phyloP scores from a whole-genome alignment of 2,797 vertebrate genomes.

The Takifugu ocellatus region DNA sequence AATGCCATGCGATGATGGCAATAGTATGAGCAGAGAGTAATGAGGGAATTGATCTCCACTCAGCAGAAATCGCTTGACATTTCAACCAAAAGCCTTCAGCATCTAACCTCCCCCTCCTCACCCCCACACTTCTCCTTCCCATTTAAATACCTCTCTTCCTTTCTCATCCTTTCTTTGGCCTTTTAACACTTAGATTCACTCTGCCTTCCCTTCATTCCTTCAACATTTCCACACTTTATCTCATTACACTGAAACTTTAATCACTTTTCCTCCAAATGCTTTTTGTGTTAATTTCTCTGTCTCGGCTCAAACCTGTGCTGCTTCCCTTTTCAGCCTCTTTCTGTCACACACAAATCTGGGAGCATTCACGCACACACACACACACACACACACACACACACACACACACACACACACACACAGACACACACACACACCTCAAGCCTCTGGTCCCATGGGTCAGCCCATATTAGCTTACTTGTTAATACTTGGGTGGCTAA shows the following conservation, averaged over 20 bases:
- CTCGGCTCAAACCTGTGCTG: constrained; percentile 15
- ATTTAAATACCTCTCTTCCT: constrained; percentile 28
- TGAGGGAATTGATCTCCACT: constrained; percentile 97
- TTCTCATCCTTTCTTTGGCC: constrained; percentile 37
- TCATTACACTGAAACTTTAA: constrained; percentile 39
- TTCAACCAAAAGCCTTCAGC: constrained; percentile 93
- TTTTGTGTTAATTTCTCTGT: constrained; percentile 50
- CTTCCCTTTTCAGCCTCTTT: constrained; percentile 15
- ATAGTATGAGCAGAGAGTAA: constrained; percentile 88
- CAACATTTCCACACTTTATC: constrained; percentile 31
- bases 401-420: constrained; percentile 24
- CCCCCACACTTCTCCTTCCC: background rate
- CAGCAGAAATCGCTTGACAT: constrained; percentile 86
- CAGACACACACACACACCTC: constrained; percentile 37
- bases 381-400: background rate
- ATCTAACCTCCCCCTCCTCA: constrained; percentile 47
- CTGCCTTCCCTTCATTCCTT: constrained; percentile 25
- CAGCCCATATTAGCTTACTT: constrained; percentile 99
- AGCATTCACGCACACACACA: background rate
- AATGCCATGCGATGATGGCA: constrained; percentile 84
- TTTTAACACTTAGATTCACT: constrained; percentile 27
- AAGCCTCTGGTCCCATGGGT: constrained; percentile 95
- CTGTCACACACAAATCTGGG: background rate
- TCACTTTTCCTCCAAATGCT: constrained; percentile 26
- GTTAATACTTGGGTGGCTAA: constrained; percentile 92